Evolutionary conservation across 2,797 vertebrate species (phyloP), one percentile per base, ranked within the genome.

Genomic region (Pteronotus mesoamericanus): DNA sequence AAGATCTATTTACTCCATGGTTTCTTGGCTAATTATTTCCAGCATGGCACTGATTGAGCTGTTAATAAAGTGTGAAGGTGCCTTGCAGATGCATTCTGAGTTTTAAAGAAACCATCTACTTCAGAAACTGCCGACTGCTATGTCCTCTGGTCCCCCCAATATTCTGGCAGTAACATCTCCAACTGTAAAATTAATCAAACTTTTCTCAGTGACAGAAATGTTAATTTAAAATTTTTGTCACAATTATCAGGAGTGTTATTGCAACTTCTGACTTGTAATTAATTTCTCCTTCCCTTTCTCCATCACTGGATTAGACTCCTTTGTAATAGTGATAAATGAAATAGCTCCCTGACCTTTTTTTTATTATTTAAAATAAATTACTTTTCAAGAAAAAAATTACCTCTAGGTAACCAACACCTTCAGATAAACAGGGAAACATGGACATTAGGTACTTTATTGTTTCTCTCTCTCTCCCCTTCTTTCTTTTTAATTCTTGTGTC

Each of bases 21-120:
- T 90, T 98, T 97, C 97, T 96, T 97, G 97, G 98, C 97, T 98
- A 98, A 99, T 98, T 98, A 98, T 98, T 98, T 98, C 96, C 98
- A 98, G 97, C 91, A 68, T 96, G 97, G 97, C 97, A 98, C 98
- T 99, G 98, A 99, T 98, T 98, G 98, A 99, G 98, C 98, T 98
- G 98, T 98, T 99, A 99, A 99, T 99, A 99, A 99, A 98, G 98
- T 99, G 98, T 99, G 98, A 99, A 99, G 98, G 98, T 99, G 98
- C 98, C 98, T 99, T 29, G 96, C 96, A 98, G 98, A 98, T 97
- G 98, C 96, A 97, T 98, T 97, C 89, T 96, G 96, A 97, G 96
- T 96, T 97, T 98, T 98, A 98, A 98, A 99, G 98, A 98, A 98
- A 69, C 95, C 91, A 98, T 98, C 98, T 97, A 98, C 97, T 98